Evolutionary conservation across 2,888 invertebrate species (phyloP), one percentile per base, ranked within the genome.

Genomic region (Capitulum mitella): DNA sequence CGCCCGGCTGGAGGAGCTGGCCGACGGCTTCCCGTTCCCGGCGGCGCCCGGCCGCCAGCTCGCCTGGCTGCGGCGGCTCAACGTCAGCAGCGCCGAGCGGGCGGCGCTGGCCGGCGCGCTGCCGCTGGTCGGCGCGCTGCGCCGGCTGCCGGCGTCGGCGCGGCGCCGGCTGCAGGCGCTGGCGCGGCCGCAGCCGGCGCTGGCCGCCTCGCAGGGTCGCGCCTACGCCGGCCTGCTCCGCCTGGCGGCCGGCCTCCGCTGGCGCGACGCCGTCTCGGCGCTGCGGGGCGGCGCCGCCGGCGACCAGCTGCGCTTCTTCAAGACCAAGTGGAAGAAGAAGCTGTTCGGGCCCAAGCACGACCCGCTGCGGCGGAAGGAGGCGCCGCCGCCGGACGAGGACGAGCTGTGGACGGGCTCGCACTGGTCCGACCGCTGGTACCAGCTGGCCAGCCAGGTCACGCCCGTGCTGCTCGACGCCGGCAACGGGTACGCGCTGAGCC

Each of bases 351-450:
- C 37, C 5, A 70, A 70, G 37, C 34, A 6, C 22, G 70, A 70
- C 22, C 46, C 70, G 3, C 26, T 37, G 70, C 8, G 32, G 70
- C 34, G 37, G 26, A 34, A n/a, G 46, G 40, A 10, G 46, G 29
- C 29, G 29, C 1, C 3, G 12, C 26, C 8, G 74, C 29, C 16
- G 29, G 74, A 74, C 12, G 40, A 40, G 37, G 61, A 16, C 10
- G 75, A 75, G 29, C 14, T 46, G 75, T 75, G 75, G 75, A 75
- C 75, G 1, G 75, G 75, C 46, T 34, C 43, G 12, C 75, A 75
- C 46, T 75, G 75, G 75, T 46, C 75, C 6, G 75, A 75, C 46
- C 46, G 75, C 46, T 75, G 75, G 75, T 75, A 29, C 46, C 46
- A 46, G 43, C 75, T 75, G 75, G 75, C 75, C 75, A 46, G 75